phyloP scores from a whole-genome alignment of 1,140 invertebrate genomes.

The Cotesia chilonis region DNA sequence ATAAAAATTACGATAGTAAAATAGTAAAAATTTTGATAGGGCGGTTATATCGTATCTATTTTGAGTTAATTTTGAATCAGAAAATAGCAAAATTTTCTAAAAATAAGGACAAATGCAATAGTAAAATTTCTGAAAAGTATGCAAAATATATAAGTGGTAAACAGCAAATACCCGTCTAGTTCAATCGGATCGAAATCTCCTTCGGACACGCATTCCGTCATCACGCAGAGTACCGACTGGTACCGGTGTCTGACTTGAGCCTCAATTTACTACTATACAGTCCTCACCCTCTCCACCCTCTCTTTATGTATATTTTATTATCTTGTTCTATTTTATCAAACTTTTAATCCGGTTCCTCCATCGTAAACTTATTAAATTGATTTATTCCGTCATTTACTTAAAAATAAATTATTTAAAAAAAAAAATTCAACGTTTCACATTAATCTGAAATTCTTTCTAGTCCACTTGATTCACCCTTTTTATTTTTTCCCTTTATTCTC shows the following conservation, averaged over 20 bases:
- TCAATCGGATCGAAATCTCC: slow-evolving; percentile 45
- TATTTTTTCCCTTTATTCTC: neutral
- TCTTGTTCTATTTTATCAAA: too few relatives aligned
- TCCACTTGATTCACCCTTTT: slow-evolving; percentile 23
- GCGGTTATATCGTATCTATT: too few relatives aligned
- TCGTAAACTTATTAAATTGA: too few relatives aligned
- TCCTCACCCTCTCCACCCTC: neutral
- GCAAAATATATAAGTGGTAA: slow-evolving; percentile 44
- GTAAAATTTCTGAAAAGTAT: slow-evolving; percentile 12
- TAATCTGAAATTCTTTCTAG: slow-evolving; percentile 4
- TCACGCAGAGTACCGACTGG: slow-evolving; percentile 51
- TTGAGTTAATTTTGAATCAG: too few relatives aligned
- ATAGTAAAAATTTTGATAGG: too few relatives aligned
- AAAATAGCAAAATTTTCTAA: too few relatives aligned
- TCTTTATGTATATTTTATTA: too few relatives aligned
- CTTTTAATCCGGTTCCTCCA: too few relatives aligned
- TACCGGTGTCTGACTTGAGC: slow-evolving; percentile 50
- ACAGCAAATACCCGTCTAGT: slow-evolving; percentile 43
- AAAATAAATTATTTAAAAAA: too few relatives aligned
- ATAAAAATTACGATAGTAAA: too few relatives aligned
- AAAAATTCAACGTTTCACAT: neutral
- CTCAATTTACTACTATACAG: slow-evolving; percentile 49
- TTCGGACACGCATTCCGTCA: slow-evolving; percentile 47
- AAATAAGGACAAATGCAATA: too few relatives aligned
- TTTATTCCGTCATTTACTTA: too few relatives aligned